Conservation (phyloP, 2,797 vertebrate species). For the Aselliscus stoliczkanus region DNA sequence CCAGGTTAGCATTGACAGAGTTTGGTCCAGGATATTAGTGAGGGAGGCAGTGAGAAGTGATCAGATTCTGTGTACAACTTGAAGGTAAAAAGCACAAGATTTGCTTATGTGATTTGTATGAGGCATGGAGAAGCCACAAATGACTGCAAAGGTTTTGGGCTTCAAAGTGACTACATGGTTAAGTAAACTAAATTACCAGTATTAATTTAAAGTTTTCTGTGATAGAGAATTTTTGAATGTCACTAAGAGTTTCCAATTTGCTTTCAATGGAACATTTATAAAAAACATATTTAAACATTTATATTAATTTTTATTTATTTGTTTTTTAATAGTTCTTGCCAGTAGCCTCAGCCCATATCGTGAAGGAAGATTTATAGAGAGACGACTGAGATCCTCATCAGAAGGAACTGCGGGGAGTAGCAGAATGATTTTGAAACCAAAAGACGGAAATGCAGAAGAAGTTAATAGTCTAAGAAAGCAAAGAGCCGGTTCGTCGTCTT, state of each 20-base stretch:
- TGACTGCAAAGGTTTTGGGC: not conserved
- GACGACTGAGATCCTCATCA: slow-evolving; percentile 93
- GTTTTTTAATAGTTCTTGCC: slow-evolving; percentile 84
- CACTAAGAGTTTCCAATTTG: not conserved
- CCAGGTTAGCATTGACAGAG: not conserved
- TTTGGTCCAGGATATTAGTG: not conserved
- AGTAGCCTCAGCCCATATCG: slow-evolving; percentile 92
- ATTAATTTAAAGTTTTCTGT: not conserved
- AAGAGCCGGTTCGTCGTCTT: slow-evolving; percentile 93
- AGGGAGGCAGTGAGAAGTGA: not conserved
- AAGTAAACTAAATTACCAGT: not conserved
- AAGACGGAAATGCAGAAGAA: slow-evolving; percentile 87
- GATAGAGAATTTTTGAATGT: not conserved
- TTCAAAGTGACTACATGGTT: not conserved
- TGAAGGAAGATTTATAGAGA: slow-evolving; percentile 91
- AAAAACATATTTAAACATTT: not conserved
- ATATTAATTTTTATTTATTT: not conserved
- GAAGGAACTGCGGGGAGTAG: slow-evolving; percentile 94
- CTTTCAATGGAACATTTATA: not conserved
- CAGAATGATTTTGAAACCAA: slow-evolving; percentile 89
- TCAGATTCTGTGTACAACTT: not conserved
- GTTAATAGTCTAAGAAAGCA: slow-evolving; percentile 88
- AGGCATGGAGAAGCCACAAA: not conserved
- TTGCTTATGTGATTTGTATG: not conserved
- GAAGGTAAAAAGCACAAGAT: not conserved